Evolutionary conservation across 2,113 vertebrate genomes (phyloP), one percentile per base, ranked within the genome.

Genomic region (Austrofundulus limnaeus): DNA sequence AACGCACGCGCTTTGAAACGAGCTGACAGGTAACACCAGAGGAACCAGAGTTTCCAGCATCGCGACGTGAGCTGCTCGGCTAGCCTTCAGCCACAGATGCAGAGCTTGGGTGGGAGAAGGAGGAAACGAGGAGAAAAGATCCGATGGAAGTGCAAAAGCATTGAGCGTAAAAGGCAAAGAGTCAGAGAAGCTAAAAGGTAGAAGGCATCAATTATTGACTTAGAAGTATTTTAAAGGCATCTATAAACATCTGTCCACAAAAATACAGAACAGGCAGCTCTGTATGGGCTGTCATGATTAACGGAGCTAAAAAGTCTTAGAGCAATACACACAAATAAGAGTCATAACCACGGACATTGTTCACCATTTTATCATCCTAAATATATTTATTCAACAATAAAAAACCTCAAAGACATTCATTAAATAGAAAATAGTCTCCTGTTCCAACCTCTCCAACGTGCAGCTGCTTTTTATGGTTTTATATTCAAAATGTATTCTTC

Each of bases 201-300:
- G 66, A 78, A 64, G 60, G 11, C 81, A 84, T 85, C 68, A 86
- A 81, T 85, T 80, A 86, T 79, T 80, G 64, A 88, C 81, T 70
- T 45, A 58, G 24, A 43, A 66, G 59, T 60, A 70, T 56, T 63
- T 76, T 57, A 77, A 77, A 81, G 77, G 21, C 46, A 45, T 55
- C 66, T 69, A 76, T 57, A 66, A 63, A 73, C 37, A 15, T 73
- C 10, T 10, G 10, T 8, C 31, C 31, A 34, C 31, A 34, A 23
- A 74, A 64, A 69, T 60, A 51, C 69, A 66, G 61, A 63, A 73
- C 47, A 52, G 25, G 38, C 53, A 66, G 21, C 57, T 47, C 52
- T 72, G 52, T 49, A 57, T 34, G 2, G 2, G 53, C 55, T n/a
- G n/a, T 69, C 6, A 54, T 39, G 64, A 34, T 60, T 24, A n/a